Conservation (phyloP, 1,140 invertebrate species). For the Batillaria attramentaria region DNA sequence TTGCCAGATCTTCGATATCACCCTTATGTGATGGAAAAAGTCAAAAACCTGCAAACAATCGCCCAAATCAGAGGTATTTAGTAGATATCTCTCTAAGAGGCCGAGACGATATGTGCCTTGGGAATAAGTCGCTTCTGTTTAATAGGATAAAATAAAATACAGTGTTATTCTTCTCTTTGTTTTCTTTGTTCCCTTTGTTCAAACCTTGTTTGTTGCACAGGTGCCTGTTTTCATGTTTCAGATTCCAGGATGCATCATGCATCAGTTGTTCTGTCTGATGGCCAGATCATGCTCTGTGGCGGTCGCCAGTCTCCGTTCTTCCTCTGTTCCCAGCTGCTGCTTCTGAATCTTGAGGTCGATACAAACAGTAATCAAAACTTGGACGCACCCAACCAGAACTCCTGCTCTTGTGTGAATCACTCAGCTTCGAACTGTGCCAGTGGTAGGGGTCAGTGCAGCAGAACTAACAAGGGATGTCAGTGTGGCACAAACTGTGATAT, state of each 20-base stretch:
- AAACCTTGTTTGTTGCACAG: neutral
- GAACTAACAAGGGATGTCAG: too few relatives aligned
- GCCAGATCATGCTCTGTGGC: conserved; percentile 54
- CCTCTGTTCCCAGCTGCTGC: conserved; percentile 55
- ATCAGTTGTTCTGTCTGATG: conserved; percentile 48
- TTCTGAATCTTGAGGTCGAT: conserved; percentile 33
- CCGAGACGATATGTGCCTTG: neutral
- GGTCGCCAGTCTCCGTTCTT: conserved; percentile 63
- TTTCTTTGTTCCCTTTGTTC: neutral
- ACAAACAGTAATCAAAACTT: too few relatives aligned
- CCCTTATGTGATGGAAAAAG: neutral
- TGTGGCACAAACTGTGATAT: too few relatives aligned
- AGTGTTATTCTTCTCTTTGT: neutral
- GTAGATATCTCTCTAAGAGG: neutral
- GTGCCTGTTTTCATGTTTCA: conserved; percentile 32
- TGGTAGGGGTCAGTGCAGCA: too few relatives aligned
- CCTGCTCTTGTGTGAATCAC: too few relatives aligned
- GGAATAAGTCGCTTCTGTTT: neutral
- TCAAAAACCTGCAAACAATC: neutral
- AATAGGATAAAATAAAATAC: neutral
- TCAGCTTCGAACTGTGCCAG: too few relatives aligned
- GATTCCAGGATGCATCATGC: conserved; percentile 59
- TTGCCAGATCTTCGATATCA: neutral
- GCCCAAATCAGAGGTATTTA: neutral
- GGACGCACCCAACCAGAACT: too few relatives aligned